Evolutionary conservation across 2,888 invertebrate species (phyloP).

Genomic region (Amiota communis): DNA sequence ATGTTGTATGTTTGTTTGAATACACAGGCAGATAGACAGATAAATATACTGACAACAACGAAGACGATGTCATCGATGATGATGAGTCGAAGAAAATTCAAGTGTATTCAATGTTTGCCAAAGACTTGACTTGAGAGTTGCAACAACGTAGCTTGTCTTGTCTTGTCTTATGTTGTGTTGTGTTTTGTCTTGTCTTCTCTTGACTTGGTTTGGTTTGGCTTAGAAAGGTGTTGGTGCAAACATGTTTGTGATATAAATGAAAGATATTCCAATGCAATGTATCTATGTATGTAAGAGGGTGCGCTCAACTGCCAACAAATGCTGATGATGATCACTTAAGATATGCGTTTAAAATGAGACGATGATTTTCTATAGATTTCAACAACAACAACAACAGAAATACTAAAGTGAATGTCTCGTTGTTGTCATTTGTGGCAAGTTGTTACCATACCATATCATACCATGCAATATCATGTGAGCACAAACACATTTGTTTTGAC

Average conservation of each 20-base stretch:
- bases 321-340: too few species aligned
- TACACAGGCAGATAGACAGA: too few species aligned
- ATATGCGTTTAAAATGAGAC: too few species aligned
- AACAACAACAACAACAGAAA: neutral
- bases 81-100: slow-evolving; percentile 17
- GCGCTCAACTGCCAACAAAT: too few species aligned
- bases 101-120: slow-evolving; percentile 51
- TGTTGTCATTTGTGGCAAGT: too few species aligned
- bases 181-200: neutral
- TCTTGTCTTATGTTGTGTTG: slow-evolving; percentile 1
- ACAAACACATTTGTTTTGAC: slow-evolving; percentile 60
- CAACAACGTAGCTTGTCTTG: slow-evolving; percentile 34
- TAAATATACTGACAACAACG: slow-evolving; percentile 15
- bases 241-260: neutral
- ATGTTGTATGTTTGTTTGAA: too few species aligned
- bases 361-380: neutral
- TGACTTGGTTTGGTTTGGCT: neutral
- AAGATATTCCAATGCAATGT: neutral
- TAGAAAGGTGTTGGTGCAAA: neutral
- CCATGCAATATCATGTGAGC: too few species aligned
- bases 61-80: neutral
- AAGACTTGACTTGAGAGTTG: slow-evolving; percentile 54
- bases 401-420: too few species aligned
- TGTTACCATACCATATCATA: too few species aligned
- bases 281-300: too few species aligned